Base-by-base conservation (phyloP, 2,797 vertebrate genomes). In the Sphaeramia orbicularis region DNA sequence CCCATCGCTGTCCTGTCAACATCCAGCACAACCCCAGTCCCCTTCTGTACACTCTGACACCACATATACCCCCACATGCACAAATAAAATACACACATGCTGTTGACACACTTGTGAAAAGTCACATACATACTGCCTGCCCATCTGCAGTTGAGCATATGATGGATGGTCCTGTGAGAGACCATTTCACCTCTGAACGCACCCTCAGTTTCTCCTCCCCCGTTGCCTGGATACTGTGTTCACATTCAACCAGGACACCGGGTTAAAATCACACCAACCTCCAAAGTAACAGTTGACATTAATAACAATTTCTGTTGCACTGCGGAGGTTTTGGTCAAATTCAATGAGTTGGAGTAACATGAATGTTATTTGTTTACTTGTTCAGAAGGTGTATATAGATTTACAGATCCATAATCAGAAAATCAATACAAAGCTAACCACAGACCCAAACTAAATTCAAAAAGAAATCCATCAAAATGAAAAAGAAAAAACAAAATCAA, bases 91-190 rank as follows among this genome's bases (percentile, higher is more conserved):
- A 73, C 37, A 54, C 18, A 72, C 40, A 50, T 44, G 49, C 60
- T 61, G 41, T 36, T 32, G 44, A 69, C 54, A 76, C 36, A 14
- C 30, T 13, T 40, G 50, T 9, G n/a, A 38, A 44, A 61, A 47
- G 30, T 35, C 65, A 15, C 67, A 65, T 57, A 52, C 19, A 57
- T 12, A 37, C 16, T 10, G 21, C 15, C 16, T 4, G 11, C 16
- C 27, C 27, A 53, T 64, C 69, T 74, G 65, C 50, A 55, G 43
- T n/a, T 41, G 50, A 51, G 8, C 41, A 49, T 27, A 56, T 78
- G 85, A 88, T 81, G 60, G 80, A 80, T 85, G 73, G 57, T 32
- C 42, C 71, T 16, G 21, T 47, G 38, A 77, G 67, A 15, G 48
- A 58, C 35, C 6, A 21, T 40, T 80, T 78, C 47, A 76, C 78